Evolutionary conservation across 2,113 vertebrate species (phyloP), one percentile per base, ranked within the genome.

Genomic region (Bufo gargarizans): DNA sequence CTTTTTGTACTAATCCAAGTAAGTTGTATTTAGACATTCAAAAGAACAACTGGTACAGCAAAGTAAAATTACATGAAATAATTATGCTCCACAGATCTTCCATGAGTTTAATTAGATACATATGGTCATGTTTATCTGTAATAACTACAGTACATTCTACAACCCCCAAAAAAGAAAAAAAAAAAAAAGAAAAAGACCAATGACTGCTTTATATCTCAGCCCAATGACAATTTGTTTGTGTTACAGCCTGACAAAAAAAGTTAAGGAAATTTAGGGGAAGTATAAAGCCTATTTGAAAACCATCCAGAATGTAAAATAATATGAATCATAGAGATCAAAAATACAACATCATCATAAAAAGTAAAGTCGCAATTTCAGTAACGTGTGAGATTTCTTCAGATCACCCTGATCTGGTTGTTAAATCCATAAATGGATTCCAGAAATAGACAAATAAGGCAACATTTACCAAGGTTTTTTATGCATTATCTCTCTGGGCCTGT

Each of bases 91-190:
- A 14, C 17, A 63, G 47, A 53, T 20, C 17, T 22, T 67, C 20
- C 22, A 33, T 85, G 83, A 33, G 53, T 59, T 59, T 72, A 85
- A 74, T 85, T 20, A 43, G 5, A 85, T 47, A 74, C 83, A 74
- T 53, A 85, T 84, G 82, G 67, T 50, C 55, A 17, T 71, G 55
- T 53, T 85, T 58, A 83, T 83, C 58, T 47, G 19, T 69, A 14
- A 72, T 55, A 74, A 59, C 83, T 74, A 84, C 49, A 85, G 50
- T 16, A 74, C 69, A 33, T 45, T 74, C 50, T 59, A 43, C 69
- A 74, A 10, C 59, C 71, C n/a, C n/a, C n/a, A n/a, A n/a, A n/a
- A n/a, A n/a, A n/a, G n/a, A n/a, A n/a, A 74, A 74, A 74, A 19
- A 49, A 47, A 10, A 6, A 71, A 45, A 22, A 43, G 1, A 82